Conservation (phyloP, 2,888 invertebrate species). For the Phyto melanocephala region DNA sequence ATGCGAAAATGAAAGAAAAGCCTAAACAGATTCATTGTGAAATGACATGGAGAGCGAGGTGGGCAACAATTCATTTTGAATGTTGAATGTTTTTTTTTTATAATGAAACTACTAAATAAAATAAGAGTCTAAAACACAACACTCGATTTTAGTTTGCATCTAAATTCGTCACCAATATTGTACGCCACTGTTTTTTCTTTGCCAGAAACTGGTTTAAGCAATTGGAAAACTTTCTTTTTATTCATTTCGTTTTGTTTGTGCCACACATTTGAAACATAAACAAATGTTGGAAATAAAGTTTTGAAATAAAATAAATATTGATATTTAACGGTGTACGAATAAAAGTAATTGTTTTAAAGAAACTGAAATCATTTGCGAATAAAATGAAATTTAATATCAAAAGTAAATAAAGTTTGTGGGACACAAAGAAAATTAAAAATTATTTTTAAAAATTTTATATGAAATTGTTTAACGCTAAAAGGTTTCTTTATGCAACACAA, state of each 20-base stretch:
- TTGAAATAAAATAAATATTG: constrained; percentile 23
- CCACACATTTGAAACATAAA: constrained; percentile 19
- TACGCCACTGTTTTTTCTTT: background rate
- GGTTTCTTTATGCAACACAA: constrained; percentile 15
- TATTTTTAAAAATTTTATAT: too few species aligned
- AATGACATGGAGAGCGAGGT: background rate
- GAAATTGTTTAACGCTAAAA: background rate
- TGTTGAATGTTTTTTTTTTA: too few species aligned
- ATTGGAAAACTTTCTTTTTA: constrained; percentile 27
- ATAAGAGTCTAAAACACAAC: too few species aligned
- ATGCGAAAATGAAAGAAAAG: constrained; percentile 6
- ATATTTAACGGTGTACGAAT: constrained; percentile 4
- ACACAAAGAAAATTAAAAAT: constrained; percentile 2
- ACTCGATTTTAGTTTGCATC: too few species aligned
- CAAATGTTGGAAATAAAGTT: constrained; percentile 21
- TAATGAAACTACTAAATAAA: too few species aligned
- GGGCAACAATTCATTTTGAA: background rate
- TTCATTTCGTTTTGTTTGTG: background rate
- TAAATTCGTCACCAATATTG: background rate
- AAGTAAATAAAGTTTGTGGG: background rate
- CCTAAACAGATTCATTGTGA: constrained; percentile 16
- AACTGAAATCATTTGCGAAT: background rate
- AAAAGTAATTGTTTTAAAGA: constrained; percentile 24
- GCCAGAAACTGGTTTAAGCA: constrained; percentile 11
- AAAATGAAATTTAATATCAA: background rate